Percentiles rank a stretch among this genome's conserved stretches.
phyloP scores from a whole-genome alignment of 2,888 invertebrate species.

The Norana najaformis region DNA sequence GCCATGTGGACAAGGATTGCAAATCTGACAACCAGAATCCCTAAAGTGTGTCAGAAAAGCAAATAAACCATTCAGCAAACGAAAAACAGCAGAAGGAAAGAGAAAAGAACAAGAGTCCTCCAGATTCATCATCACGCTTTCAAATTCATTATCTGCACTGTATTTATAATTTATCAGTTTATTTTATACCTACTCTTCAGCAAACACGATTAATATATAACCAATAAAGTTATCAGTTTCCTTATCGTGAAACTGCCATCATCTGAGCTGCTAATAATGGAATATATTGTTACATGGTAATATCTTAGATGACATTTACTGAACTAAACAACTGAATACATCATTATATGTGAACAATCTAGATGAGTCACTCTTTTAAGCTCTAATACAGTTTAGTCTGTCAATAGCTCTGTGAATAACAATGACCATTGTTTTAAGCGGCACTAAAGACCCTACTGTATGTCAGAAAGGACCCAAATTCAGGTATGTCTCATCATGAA shows the following conservation, averaged over 20 bases:
- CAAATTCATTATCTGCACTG: neutral
- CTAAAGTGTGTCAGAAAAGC: neutral
- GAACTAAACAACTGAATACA: neutral
- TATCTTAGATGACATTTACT: neutral
- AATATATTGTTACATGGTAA: neutral
- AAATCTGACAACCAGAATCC: neutral
- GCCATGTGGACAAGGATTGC: neutral
- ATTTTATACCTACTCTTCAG: neutral
- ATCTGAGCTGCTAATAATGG: neutral
- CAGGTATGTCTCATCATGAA: too few species aligned
- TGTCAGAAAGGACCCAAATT: too few species aligned
- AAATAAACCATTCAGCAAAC: neutral
- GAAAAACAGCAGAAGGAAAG: neutral
- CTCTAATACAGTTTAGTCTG: neutral
- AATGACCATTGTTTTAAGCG: neutral
- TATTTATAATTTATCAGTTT: neutral
- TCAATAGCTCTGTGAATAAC: neutral
- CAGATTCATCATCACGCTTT: neutral
- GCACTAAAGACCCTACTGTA: too few species aligned
- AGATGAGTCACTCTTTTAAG: neutral
- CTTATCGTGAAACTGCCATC: neutral
- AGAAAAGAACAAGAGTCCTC: neutral
- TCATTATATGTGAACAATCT: neutral
- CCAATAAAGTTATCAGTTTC: neutral
- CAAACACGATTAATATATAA: neutral